A percentile compares a stretch with the other conserved stretches of the same genome.
Evolutionary conservation across 1,140 invertebrate genomes (phyloP).

Genomic region (Leptinotarsa defecta): DNA sequence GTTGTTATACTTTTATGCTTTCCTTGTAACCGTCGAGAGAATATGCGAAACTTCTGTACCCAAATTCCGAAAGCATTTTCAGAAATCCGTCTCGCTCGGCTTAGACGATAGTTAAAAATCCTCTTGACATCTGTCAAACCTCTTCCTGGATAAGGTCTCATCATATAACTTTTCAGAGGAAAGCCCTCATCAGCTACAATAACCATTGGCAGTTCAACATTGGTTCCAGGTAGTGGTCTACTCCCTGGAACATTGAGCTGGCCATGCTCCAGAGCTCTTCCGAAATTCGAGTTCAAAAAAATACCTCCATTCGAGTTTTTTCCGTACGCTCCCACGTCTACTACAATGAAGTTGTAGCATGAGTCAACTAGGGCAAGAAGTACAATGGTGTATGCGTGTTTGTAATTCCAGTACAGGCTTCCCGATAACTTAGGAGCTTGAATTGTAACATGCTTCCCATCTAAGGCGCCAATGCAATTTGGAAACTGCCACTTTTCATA

Average conservation of each 20-base stretch:
- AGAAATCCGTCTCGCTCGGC: constrained; percentile 50
- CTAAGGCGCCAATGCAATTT: constrained; percentile 54
- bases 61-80: constrained; percentile 32
- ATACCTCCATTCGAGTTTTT: constrained; percentile 53
- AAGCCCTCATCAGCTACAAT: constrained; percentile 58
- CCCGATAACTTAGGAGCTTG: constrained; percentile 50
- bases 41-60: not conserved
- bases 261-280: constrained; percentile 29
- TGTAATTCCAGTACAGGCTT: constrained; percentile 53
- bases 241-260: constrained; percentile 29
- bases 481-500: constrained; percentile 53
- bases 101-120: constrained; percentile 33
- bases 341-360: constrained; percentile 52
- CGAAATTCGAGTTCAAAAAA: constrained; percentile 39
- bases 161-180: constrained; percentile 52
- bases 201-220: constrained; percentile 17
- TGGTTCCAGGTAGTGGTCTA: not conserved
- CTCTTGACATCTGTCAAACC: constrained; percentile 43
- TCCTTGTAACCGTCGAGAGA: not conserved
- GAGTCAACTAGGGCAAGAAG: constrained; percentile 56
- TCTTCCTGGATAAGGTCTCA: constrained; percentile 54
- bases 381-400: constrained; percentile 55
- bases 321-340: constrained; percentile 57
- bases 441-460: constrained; percentile 42
- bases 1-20: not conserved